Conservation (phyloP, 2,888 invertebrate genomes). For the Gryllus longicercus region DNA sequence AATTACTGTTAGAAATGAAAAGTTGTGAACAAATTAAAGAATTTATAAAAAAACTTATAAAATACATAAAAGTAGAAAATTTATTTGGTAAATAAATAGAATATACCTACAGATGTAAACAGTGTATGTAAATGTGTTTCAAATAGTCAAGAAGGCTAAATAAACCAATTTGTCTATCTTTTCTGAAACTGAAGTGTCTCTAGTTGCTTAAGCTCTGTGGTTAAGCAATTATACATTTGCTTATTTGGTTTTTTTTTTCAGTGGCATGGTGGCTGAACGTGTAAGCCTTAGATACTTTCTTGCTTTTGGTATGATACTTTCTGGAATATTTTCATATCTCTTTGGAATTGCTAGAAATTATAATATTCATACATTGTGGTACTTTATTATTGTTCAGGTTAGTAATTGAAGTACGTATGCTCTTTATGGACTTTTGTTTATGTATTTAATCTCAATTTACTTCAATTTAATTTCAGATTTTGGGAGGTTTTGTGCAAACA, state of each 20-base stretch:
- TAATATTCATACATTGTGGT: slow-evolving; percentile 75
- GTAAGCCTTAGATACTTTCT: slow-evolving; percentile 88
- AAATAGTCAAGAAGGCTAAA: no score
- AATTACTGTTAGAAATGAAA: no score
- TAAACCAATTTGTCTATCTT: no score
- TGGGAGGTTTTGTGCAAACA: slow-evolving; percentile 85
- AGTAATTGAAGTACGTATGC: slow-evolving; percentile 30
- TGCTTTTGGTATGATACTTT: slow-evolving; percentile 83
- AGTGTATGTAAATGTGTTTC: no score
- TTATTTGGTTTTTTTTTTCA: slow-evolving; percentile 40
- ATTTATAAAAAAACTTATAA: no score
- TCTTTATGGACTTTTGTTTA: slow-evolving; percentile 18
- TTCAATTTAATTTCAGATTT: slow-evolving; percentile 52
- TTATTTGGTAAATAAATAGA: no score
- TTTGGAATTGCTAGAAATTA: slow-evolving; percentile 84
- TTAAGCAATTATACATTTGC: neutral
- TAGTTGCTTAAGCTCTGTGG: no score
- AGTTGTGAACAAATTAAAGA: no score
- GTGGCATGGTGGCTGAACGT: slow-evolving; percentile 89
- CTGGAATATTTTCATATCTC: slow-evolving; percentile 79
- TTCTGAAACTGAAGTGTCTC: no score
- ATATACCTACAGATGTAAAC: no score
- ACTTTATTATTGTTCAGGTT: slow-evolving; percentile 82
- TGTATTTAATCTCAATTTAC: slow-evolving; percentile 20
- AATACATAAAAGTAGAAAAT: no score